Evolutionary conservation across 2,113 vertebrate genomes (phyloP).

Genomic region (Chaetops frenatus): DNA sequence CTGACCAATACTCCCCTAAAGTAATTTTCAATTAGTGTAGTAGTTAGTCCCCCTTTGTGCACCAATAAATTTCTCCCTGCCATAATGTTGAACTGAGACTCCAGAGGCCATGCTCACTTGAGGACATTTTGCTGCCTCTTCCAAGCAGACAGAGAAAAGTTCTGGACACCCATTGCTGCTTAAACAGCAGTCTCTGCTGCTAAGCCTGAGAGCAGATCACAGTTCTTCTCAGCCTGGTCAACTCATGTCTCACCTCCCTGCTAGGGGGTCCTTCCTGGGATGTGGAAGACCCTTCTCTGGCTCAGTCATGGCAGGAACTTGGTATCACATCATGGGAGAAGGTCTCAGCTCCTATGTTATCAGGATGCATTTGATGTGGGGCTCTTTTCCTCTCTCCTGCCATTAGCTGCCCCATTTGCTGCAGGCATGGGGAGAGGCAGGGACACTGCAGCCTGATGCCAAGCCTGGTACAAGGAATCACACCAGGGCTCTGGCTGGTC

Average conservation of each 20-base stretch:
- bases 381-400: not conserved
- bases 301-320: not conserved
- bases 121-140: not conserved
- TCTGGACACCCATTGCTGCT: not conserved
- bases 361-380: not conserved
- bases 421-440: not conserved
- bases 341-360: not conserved
- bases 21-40: not conserved
- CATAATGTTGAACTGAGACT: not conserved
- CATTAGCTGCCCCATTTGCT: not conserved
- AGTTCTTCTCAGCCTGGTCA: not conserved
- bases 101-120: rapidly evolving
- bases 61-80: not conserved
- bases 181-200: not conserved
- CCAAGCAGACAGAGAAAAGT: not conserved
- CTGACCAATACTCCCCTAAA: not conserved
- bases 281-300: not conserved
- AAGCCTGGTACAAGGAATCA: rapidly evolving
- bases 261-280: not conserved
- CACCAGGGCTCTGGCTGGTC: not conserved
- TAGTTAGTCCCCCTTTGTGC: not conserved
- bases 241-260: not conserved
- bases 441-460: not conserved
- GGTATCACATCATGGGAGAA: not conserved
- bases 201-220: not conserved